These are phyloP conservation scores for Phrynocephalus vlangalii DNA, from an alignment of 2,797 vertebrate species.

Conservation along the genomic window DNA sequence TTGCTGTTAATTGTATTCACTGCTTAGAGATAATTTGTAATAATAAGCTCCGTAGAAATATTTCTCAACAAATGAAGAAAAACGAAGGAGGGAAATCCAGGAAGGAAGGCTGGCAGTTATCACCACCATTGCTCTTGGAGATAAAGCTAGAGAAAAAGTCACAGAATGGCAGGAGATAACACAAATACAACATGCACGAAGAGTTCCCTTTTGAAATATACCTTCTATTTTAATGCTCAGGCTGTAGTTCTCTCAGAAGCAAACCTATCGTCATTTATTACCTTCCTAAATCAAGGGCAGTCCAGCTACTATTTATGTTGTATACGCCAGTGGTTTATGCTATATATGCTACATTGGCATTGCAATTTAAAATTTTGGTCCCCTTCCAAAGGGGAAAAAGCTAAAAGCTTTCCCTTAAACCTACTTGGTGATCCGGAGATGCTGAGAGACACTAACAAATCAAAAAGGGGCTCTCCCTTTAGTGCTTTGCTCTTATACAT, in stretches of 20 bases:
- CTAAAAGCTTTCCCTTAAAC: constrained; percentile 23
- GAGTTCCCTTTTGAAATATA: constrained; percentile 42
- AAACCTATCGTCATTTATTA: constrained; percentile 34
- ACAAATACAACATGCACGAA: constrained; percentile 12
- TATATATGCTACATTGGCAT: background rate
- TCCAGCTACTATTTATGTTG: constrained; percentile 30
- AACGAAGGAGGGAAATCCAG: constrained; percentile 25
- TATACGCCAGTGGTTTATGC: constrained; percentile 20
- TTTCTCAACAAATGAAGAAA: background rate
- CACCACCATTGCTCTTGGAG: constrained; percentile 35
- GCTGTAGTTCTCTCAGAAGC: constrained; percentile 29
- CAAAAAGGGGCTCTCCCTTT: background rate
- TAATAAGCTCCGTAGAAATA: background rate
- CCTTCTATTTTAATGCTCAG: constrained; percentile 33
- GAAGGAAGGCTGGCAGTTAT: background rate
- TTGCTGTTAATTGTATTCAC: background rate
- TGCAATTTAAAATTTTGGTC: constrained; percentile 10
- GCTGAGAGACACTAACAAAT: background rate
- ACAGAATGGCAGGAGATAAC: constrained; percentile 31
- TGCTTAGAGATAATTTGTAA: background rate
- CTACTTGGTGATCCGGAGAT: background rate
- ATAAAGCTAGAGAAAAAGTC: constrained; percentile 15
- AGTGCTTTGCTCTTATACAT: background rate
- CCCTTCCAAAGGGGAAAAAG: constrained; percentile 5
- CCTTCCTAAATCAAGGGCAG: background rate